phyloP scores from a whole-genome alignment of 2,888 invertebrate genomes.

The Lithophane socia region DNA sequence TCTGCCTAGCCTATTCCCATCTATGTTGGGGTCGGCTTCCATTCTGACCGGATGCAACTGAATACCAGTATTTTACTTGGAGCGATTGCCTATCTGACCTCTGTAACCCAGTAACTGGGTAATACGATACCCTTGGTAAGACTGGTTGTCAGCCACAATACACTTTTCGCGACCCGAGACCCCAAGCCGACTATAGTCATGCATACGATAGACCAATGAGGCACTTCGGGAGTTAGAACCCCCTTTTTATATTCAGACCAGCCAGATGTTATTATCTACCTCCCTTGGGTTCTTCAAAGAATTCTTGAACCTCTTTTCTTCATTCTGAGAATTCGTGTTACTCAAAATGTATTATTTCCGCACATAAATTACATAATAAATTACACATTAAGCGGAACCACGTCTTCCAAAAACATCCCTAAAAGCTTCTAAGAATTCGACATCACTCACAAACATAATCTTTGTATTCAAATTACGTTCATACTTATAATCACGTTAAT shows the following conservation, averaged over 20 bases:
- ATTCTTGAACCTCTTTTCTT: not conserved
- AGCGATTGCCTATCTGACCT: no score
- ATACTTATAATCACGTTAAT: slow-evolving; percentile 59
- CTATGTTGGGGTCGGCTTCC: no score
- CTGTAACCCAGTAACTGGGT: no score
- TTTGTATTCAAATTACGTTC: slow-evolving; percentile 42
- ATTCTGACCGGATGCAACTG: no score
- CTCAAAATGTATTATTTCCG: not conserved
- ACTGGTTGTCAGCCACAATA: not conserved
- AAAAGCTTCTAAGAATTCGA: slow-evolving; percentile 2
- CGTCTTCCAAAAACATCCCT: not conserved
- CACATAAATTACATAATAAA: slow-evolving; percentile 12
- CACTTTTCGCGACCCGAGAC: not conserved
- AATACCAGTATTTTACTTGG: no score
- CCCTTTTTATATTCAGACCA: not conserved
- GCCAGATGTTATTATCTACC: not conserved
- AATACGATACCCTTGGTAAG: no score
- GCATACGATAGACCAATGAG: not conserved
- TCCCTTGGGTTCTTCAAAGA: slow-evolving; percentile 10
- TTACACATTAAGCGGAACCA: not conserved
- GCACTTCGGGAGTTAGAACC: not conserved
- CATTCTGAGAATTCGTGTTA: slow-evolving; percentile 4
- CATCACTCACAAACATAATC: slow-evolving; percentile 36
- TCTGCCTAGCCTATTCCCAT: no score
- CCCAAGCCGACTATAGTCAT: no score